A percentile compares a stretch with the other conserved stretches of the same genome.
phyloP scores from a whole-genome alignment of 2,888 invertebrate genomes.

The Limenitis camilla region DNA sequence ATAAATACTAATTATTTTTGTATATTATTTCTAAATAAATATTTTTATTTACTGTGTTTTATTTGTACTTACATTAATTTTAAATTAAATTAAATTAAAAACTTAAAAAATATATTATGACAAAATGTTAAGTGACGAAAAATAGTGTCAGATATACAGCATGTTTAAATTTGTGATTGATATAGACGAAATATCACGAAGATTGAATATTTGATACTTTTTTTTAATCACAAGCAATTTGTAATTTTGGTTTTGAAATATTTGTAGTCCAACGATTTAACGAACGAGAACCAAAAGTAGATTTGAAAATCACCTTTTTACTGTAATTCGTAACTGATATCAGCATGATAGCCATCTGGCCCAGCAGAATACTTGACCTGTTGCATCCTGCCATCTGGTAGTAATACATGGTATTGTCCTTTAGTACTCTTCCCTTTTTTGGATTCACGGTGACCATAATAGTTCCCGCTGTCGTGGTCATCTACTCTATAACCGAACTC shows the following conservation, averaged over 20 bases:
- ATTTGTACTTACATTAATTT: slow-evolving; percentile 16
- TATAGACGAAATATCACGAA: no score
- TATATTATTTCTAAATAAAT: slow-evolving; percentile 20
- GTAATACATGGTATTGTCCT: slow-evolving; percentile 84
- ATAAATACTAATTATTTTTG: no score
- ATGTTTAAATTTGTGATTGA: no score
- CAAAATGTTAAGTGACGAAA: no score
- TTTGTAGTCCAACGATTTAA: no score
- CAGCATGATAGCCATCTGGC: slow-evolving; percentile 84
- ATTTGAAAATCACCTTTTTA: not conserved
- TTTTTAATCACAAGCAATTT: no score
- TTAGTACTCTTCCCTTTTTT: slow-evolving; percentile 79
- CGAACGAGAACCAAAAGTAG: no score
- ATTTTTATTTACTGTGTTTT: slow-evolving; percentile 18
- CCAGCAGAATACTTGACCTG: slow-evolving; percentile 86
- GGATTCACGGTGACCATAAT: slow-evolving; percentile 84
- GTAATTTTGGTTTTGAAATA: no score
- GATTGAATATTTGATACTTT: no score
- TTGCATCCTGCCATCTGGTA: slow-evolving; percentile 87
- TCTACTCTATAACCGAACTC: slow-evolving; percentile 82
- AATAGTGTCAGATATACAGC: no score
- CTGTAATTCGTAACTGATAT: slow-evolving; percentile 77
- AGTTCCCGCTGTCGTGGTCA: slow-evolving; percentile 81
- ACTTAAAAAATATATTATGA: not conserved
- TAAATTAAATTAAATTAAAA: not conserved